Conservation (phyloP, 2,113 vertebrate genomes). For the Cichladusa arquata region DNA sequence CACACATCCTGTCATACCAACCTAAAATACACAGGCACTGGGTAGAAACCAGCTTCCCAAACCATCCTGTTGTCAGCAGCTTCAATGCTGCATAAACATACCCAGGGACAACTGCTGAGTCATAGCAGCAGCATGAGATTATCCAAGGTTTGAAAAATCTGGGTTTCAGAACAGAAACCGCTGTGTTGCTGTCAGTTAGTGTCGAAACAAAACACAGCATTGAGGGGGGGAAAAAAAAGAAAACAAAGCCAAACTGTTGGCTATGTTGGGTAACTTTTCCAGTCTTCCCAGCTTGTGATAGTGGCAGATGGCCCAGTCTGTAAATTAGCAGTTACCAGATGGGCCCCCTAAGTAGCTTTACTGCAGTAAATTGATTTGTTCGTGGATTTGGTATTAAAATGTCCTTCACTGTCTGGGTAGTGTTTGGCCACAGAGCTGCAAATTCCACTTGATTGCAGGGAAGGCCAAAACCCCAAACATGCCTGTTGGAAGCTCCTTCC, state of each 20-base stretch:
- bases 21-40: neutral
- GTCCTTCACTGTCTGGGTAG: slow-evolving; percentile 23
- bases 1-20: neutral
- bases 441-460: neutral
- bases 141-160: neutral
- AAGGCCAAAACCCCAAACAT: neutral
- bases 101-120: neutral
- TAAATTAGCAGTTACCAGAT: slow-evolving; percentile 67
- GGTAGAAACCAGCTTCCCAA: neutral
- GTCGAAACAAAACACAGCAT: neutral
- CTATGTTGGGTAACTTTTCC: slow-evolving; percentile 40
- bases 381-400: slow-evolving; percentile 54
- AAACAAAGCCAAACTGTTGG: slow-evolving; percentile 56
- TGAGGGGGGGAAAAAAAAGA: neutral
- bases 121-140: neutral
- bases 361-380: slow-evolving; percentile 64
- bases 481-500: neutral
- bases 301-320: slow-evolving; percentile 64
- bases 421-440: neutral
- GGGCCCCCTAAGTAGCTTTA: slow-evolving; percentile 66
- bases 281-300: slow-evolving; percentile 13
- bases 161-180: slow-evolving; percentile 10
- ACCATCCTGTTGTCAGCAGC: neutral
- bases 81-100: neutral
- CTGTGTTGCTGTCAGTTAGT: neutral